A percentile compares a stretch with the other conserved stretches of the same genome.
Conservation (phyloP, 2,888 invertebrate genomes). For the Drosophila meridionalis region DNA sequence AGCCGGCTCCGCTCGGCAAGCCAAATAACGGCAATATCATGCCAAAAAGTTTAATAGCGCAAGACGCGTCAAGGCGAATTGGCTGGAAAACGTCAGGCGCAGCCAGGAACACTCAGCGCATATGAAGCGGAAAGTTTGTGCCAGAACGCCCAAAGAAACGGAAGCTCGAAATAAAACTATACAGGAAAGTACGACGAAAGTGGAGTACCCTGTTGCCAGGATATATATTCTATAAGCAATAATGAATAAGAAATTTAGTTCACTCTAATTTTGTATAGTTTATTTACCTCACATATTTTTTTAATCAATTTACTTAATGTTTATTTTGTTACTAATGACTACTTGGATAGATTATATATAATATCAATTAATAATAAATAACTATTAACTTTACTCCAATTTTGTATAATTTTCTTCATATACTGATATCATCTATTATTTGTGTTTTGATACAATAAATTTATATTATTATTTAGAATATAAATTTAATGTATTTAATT, state of each 20-base stretch:
- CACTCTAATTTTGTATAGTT: neutral
- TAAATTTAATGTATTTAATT: too few relatives aligned
- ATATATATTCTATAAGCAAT: neutral
- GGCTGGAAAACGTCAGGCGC: conserved; percentile 70
- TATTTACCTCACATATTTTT: neutral
- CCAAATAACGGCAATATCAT: conserved; percentile 70
- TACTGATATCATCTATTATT: too few relatives aligned
- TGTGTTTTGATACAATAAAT: too few relatives aligned
- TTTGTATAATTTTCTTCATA: too few relatives aligned
- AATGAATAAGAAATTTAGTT: neutral
- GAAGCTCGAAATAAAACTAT: conserved; percentile 32
- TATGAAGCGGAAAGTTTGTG: conserved; percentile 69
- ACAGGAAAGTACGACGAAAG: conserved; percentile 22
- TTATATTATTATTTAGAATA: too few relatives aligned
- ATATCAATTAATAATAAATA: too few relatives aligned
- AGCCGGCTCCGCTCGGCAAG: conserved; percentile 28
- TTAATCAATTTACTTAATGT: neutral
- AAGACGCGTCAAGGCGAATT: conserved; percentile 72
- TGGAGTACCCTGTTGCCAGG: conserved; percentile 24
- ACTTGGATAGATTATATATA: too few relatives aligned
- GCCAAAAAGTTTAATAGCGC: conserved; percentile 77
- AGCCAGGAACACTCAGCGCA: conserved; percentile 50
- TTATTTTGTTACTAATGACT: too few relatives aligned
- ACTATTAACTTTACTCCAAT: too few relatives aligned
- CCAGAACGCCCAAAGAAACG: conserved; percentile 33